Conservation (phyloP, 2,888 invertebrate species). For the Clivina fossor region DNA sequence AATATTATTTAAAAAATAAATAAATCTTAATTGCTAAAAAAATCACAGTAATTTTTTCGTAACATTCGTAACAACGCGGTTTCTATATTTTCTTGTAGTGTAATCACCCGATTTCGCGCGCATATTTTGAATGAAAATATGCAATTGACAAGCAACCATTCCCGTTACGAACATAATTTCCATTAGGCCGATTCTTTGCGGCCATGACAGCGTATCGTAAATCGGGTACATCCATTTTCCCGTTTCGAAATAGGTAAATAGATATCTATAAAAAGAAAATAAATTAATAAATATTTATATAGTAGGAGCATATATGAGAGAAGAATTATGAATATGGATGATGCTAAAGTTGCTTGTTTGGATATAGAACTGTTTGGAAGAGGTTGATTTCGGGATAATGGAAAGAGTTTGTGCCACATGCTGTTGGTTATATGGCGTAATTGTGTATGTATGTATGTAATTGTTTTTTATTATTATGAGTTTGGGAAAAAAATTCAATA, state of each 20-base stretch:
- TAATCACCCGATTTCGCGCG: slow-evolving; percentile 23
- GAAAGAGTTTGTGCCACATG: too few relatives aligned
- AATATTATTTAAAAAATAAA: too few relatives aligned
- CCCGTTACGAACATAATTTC: slow-evolving; percentile 19
- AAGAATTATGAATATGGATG: too few relatives aligned
- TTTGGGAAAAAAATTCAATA: too few relatives aligned
- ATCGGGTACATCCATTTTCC: slow-evolving; percentile 47
- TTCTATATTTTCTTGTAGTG: slow-evolving; percentile 21
- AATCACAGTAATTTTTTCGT: slow-evolving; percentile 25
- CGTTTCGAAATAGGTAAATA: slow-evolving; percentile 43
- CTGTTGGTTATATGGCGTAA: too few relatives aligned
- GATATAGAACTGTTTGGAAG: too few relatives aligned
- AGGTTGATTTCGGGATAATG: too few relatives aligned
- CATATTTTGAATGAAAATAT: slow-evolving; percentile 31
- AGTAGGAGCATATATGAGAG: too few relatives aligned
- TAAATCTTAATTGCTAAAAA: slow-evolving; percentile 3
- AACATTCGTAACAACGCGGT: slow-evolving; percentile 8
- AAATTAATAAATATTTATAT: slow-evolving; percentile 6
- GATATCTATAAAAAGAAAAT: slow-evolving; percentile 41
- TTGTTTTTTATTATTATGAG: too few relatives aligned
- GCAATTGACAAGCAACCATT: slow-evolving; percentile 14
- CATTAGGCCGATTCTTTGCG: slow-evolving; percentile 35
- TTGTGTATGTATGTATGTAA: too few relatives aligned
- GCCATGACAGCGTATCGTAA: slow-evolving; percentile 41
- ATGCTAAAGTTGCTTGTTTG: too few relatives aligned